phyloP scores from a whole-genome alignment of 2,888 invertebrate species.

The Chrysopilus asiliformis region DNA sequence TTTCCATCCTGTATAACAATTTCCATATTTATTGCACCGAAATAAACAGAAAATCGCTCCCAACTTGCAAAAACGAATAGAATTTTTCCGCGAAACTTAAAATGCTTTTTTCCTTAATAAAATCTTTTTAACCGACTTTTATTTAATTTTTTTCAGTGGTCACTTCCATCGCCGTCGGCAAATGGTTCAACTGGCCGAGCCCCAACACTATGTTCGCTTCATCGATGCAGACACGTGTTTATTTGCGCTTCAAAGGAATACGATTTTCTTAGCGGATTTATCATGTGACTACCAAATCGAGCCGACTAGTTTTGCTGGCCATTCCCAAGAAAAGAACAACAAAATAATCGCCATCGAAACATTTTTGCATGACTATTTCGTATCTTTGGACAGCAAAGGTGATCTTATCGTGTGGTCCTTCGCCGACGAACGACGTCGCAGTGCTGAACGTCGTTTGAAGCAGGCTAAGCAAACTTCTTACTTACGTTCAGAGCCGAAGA shows the following conservation, averaged over 20 bases:
- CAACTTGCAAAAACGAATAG: no score
- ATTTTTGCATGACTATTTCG: constrained; percentile 24
- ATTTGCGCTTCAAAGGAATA: constrained; percentile 23
- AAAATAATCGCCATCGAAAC: constrained; percentile 23
- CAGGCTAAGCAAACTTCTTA: neutral
- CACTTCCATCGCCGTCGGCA: constrained; percentile 31
- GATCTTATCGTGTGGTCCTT: constrained; percentile 29
- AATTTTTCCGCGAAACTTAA: no score
- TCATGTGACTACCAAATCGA: constrained; percentile 25
- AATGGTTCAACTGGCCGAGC: constrained; percentile 26
- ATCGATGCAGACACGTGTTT: constrained; percentile 27
- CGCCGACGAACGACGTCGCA: constrained; percentile 20
- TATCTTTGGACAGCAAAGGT: constrained; percentile 28
- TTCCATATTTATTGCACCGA: no score
- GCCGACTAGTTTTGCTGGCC: constrained; percentile 21
- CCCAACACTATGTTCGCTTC: constrained; percentile 23
- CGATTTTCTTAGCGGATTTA: constrained; percentile 25
- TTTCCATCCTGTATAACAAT: no score
- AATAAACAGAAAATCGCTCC: no score
- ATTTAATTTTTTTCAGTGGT: constrained; percentile 23
- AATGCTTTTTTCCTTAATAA: no score
- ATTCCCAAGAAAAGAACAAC: no score
- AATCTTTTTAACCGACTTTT: no score
- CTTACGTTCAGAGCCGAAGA: no score
- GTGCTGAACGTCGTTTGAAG: constrained; percentile 12